Percentiles rank a stretch among this genome's conserved stretches.
Evolutionary conservation across 2,888 invertebrate genomes (phyloP).

Genomic region (Aphidius colemani): DNA sequence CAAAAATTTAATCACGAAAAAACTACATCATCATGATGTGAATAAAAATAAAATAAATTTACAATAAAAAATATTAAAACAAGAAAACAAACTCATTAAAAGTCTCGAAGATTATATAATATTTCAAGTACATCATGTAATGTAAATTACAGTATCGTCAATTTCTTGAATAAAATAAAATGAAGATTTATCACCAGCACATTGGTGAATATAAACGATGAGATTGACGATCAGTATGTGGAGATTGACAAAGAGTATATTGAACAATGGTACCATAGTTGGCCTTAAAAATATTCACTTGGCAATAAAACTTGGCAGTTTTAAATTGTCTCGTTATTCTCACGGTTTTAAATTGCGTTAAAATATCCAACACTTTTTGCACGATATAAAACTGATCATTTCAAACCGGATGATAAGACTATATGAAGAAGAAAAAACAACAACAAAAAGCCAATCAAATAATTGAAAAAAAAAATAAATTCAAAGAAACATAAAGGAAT

Average conservation of each 20-base stretch:
- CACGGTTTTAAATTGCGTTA: slow-evolving; percentile 17
- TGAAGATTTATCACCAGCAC: slow-evolving; percentile 16
- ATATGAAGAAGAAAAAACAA: too few species aligned
- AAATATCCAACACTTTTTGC: slow-evolving; percentile 8
- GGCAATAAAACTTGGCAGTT: too few species aligned
- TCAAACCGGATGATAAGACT: not conserved
- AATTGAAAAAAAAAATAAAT: too few species aligned
- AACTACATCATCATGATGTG: not conserved
- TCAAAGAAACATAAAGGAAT: slow-evolving; percentile 8
- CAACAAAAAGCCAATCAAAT: too few species aligned
- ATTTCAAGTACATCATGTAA: too few species aligned
- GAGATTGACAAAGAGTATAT: slow-evolving; percentile 13
- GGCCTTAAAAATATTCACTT: not conserved
- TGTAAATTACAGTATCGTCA: too few species aligned
- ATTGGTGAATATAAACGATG: slow-evolving; percentile 19
- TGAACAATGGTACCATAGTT: slow-evolving; percentile 11
- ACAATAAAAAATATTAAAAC: too few species aligned
- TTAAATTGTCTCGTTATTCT: slow-evolving; percentile 14
- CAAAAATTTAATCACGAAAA: too few species aligned
- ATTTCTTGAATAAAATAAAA: too few species aligned
- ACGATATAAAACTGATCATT: not conserved
- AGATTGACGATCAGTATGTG: slow-evolving; percentile 26
- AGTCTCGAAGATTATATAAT: too few species aligned
- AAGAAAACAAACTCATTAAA: too few species aligned
- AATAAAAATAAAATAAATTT: too few species aligned